A percentile compares a stretch with the other conserved stretches of the same genome.
phyloP scores from a whole-genome alignment of 2,797 vertebrate genomes.

The Oreortyx pictus region DNA sequence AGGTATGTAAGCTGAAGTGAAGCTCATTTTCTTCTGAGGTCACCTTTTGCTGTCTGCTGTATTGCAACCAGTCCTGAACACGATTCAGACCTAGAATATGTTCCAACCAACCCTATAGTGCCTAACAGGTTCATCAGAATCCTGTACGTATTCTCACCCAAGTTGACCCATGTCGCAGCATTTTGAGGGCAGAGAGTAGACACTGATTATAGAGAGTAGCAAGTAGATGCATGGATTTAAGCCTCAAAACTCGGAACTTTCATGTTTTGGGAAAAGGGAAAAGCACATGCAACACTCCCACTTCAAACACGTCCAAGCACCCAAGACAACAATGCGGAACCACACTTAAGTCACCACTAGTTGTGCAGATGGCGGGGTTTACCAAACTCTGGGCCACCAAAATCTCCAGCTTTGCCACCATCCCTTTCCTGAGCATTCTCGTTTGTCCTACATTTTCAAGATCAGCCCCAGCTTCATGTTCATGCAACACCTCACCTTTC shows the following conservation, averaged over 20 bases:
- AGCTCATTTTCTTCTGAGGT: not conserved
- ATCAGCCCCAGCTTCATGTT: not conserved
- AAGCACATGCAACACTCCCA: not conserved
- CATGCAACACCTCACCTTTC: not conserved
- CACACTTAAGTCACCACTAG: rapidly evolving
- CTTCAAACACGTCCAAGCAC: rapidly evolving
- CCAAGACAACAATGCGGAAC: rapidly evolving
- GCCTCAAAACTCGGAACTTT: not conserved
- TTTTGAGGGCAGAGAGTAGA: rapidly evolving
- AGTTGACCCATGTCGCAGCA: not conserved
- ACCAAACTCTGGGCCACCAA: not conserved
- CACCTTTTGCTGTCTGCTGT: rapidly evolving
- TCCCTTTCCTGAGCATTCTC: rapidly evolving
- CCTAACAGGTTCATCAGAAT: rapidly evolving
- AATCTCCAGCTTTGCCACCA: not conserved
- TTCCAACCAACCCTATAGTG: not conserved
- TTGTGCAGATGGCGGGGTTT: not conserved
- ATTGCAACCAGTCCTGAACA: not conserved
- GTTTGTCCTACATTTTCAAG: not conserved
- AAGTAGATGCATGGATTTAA: not conserved
- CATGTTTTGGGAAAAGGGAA: not conserved
- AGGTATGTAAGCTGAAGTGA: not conserved
- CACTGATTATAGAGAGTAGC: not conserved
- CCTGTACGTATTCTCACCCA: rapidly evolving
- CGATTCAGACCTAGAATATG: not conserved